Base-by-base conservation (phyloP, 2,888 invertebrate genomes). In the Podotricha telesiphe region DNA sequence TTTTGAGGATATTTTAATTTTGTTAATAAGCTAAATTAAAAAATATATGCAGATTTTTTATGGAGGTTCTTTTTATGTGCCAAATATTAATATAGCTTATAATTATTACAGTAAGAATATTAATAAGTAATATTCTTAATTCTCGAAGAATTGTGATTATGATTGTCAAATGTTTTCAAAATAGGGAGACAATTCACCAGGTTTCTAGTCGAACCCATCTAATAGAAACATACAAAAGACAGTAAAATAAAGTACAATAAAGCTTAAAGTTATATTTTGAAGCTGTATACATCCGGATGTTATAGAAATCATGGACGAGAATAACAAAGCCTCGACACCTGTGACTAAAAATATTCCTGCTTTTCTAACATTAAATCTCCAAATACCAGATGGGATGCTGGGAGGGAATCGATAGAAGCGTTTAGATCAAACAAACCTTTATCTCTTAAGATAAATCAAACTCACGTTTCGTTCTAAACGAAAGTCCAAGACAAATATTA, bases 401-500 rank as follows among this genome's bases (percentile, higher is more conserved):
- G 55, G 63, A 73, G 48, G 45, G 62, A 73, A 74, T 72, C 73
- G 71, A 73, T 73, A 64, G 53, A 58, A 62, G 55, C 45, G 59
- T 48, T 65, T 62, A 70, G 65, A 61, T 45, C 69, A 71, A 71
- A 69, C 74, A 73, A 73, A 73, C 66, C 51, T 65, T 62, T 58
- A 71, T 73, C 70, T 71, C 50, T 59, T 17, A 65, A 66, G 66
- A 73, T 73, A 75, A 70, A 77, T 74, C 70, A 65, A 71, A 72
- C 73, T 75, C 74, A 76, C 76, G 75, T 75, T 62, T 48, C 62
- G 34, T 59, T 55, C 55, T 28, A 45, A 59, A 71, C 70, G 72
- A 75, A 75, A 76, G 76, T 68, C 70, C 68, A 75, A 76, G 75
- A 74, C 73, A 76, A 76, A 75, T 74, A 75, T 76, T 76, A 78